These are phyloP conservation scores for Eciton burchellii DNA, from an alignment of 1,140 invertebrate species.

Conservation along the genomic window DNA sequence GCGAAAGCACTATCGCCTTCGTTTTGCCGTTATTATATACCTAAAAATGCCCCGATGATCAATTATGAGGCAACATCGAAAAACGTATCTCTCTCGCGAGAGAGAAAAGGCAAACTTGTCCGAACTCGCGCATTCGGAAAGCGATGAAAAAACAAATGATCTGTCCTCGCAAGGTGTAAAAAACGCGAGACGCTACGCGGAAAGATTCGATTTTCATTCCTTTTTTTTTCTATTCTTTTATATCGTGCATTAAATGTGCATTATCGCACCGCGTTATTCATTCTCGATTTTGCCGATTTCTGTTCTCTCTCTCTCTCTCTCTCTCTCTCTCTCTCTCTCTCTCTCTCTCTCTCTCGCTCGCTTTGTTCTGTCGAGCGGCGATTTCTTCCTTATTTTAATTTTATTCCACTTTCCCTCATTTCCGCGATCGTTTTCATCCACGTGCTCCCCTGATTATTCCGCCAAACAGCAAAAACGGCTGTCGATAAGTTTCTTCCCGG, in stretches of 20 bases:
- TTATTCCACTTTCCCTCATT: slow-evolving; percentile 69
- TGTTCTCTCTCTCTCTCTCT: background rate
- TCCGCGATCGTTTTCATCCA: slow-evolving; percentile 64
- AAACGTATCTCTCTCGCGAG: slow-evolving; percentile 23
- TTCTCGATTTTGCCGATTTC: background rate
- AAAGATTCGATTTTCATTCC: too few species aligned
- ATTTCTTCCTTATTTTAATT: slow-evolving; percentile 65
- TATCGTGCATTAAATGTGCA: background rate
- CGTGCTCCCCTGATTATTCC: slow-evolving; percentile 63
- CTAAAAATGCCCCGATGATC: background rate
- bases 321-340: too few species aligned
- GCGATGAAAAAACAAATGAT: background rate
- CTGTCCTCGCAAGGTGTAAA: too few species aligned
- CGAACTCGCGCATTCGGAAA: background rate
- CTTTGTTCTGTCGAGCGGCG: background rate
- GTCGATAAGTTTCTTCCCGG: slow-evolving; percentile 68
- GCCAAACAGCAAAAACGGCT: slow-evolving; percentile 59
- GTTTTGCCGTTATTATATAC: background rate
- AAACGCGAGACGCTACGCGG: too few species aligned
- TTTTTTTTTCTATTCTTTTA: background rate
- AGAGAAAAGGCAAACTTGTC: slow-evolving; percentile 12
- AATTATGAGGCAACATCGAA: background rate
- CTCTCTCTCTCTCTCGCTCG: too few species aligned
- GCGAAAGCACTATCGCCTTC: background rate
- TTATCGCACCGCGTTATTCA: too few species aligned